These are phyloP conservation scores for Sinonovacula constricta DNA, from an alignment of 1,140 invertebrate genomes.

Conservation along the genomic window DNA sequence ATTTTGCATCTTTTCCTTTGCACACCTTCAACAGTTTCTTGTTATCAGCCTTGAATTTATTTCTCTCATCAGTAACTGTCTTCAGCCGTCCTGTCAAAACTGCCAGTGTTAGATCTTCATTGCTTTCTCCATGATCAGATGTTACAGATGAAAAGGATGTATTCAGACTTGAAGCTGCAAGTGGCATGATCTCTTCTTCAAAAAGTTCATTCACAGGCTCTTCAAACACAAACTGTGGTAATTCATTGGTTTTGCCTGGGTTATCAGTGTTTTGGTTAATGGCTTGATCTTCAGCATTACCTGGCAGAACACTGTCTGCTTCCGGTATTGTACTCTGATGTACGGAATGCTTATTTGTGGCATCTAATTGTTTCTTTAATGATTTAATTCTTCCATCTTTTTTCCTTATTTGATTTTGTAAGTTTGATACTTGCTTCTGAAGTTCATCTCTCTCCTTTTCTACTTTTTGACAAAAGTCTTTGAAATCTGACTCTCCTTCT, in stretches of 20 bases:
- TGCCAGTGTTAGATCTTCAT: slow-evolving; percentile 11
- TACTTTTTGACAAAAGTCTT: slow-evolving; percentile 33
- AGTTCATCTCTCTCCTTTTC: slow-evolving; percentile 34
- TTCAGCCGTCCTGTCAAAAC: slow-evolving; percentile 1
- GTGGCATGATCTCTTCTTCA: slow-evolving; percentile 9
- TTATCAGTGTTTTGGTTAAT: too few species aligned
- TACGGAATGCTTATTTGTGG: background rate
- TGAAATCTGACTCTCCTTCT: slow-evolving; percentile 38
- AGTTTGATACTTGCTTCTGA: slow-evolving; percentile 5
- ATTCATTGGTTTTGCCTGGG: too few species aligned
- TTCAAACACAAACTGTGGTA: background rate
- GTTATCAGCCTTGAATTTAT: slow-evolving; percentile 46
- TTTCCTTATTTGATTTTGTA: slow-evolving; percentile 14
- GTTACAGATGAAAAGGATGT: slow-evolving; percentile 35
- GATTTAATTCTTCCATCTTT: slow-evolving; percentile 25
- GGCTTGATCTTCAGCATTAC: too few species aligned
- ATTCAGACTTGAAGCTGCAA: slow-evolving; percentile 34
- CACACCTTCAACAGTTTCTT: slow-evolving; percentile 44
- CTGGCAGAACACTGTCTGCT: too few species aligned
- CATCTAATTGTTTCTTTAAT: slow-evolving; percentile 15
- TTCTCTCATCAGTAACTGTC: slow-evolving; percentile 32
- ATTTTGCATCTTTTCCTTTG: slow-evolving; percentile 51
- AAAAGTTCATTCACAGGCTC: background rate
- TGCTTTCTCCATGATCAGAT: slow-evolving; percentile 15
- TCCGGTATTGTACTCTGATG: too few species aligned